Conservation (phyloP, 2,113 vertebrate species). For the Corvus hawaiiensis region DNA sequence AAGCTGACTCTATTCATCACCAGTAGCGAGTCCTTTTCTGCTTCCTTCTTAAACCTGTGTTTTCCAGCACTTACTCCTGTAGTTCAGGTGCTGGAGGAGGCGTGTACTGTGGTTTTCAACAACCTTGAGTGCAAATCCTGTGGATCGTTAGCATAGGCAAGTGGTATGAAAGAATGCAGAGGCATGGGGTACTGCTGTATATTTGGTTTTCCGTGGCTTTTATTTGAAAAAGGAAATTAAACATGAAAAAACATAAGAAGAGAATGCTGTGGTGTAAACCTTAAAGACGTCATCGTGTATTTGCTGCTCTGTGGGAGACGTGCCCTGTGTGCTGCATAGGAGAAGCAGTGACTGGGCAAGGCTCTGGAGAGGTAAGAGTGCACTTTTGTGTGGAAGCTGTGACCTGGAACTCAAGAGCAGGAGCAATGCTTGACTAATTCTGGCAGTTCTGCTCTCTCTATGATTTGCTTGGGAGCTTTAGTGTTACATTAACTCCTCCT, state of each 20-base stretch:
- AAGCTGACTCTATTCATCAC: background rate
- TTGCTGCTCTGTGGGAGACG: background rate
- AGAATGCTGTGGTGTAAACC: background rate
- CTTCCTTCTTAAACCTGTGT: background rate
- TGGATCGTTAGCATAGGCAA: background rate
- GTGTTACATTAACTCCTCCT: background rate
- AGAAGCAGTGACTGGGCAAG: background rate
- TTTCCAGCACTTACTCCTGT: background rate
- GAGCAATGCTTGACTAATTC: background rate
- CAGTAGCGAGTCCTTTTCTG: background rate
- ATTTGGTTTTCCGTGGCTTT: background rate
- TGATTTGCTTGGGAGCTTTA: background rate
- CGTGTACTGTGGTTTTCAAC: background rate
- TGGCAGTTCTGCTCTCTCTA: background rate
- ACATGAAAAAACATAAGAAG: background rate
- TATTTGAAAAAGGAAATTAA: background rate
- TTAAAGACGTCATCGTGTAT: fast-evolving
- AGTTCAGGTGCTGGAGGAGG: background rate
- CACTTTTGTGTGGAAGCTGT: slow-evolving; percentile 32
- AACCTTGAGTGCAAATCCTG: background rate
- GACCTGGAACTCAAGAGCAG: slow-evolving; percentile 43
- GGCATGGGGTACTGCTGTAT: background rate
- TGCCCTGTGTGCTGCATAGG: background rate
- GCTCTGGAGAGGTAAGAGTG: background rate
- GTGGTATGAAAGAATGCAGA: background rate